These are phyloP conservation scores for Sarotherodon lohbergeri DNA, from an alignment of 2,113 vertebrate species.

Conservation along the genomic window DNA sequence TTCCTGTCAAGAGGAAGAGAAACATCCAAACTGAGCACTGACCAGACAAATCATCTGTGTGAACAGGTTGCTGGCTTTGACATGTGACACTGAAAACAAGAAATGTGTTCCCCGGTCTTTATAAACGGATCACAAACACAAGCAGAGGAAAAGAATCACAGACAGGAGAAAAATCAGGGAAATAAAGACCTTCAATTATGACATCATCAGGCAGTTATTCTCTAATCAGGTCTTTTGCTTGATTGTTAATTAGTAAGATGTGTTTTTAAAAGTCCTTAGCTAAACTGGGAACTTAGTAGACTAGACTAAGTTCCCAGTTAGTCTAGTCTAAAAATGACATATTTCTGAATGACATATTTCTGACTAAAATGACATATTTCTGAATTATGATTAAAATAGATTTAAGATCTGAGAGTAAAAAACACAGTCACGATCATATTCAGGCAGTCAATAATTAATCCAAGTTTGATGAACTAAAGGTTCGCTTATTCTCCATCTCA, in stretches of 20 bases:
- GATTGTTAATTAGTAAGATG: not conserved
- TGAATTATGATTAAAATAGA: not conserved
- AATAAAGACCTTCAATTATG: not conserved
- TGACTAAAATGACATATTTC: not conserved
- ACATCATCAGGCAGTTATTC: not conserved
- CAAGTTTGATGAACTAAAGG: not conserved
- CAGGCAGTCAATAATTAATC: not conserved
- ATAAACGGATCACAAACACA: not conserved
- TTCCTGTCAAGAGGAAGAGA: constrained; percentile 45
- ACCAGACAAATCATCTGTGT: not conserved
- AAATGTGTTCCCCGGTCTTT: not conserved
- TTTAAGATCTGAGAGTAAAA: not conserved
- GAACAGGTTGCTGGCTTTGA: not conserved
- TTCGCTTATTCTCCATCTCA: not conserved
- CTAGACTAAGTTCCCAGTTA: not conserved
- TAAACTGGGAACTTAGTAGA: not conserved
- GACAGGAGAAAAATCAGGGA: not conserved
- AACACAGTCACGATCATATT: not conserved
- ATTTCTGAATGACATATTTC: not conserved
- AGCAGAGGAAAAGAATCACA: not conserved
- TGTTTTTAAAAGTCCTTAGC: not conserved
- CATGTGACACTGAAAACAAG: not conserved
- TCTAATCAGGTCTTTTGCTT: not conserved
- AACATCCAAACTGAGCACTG: not conserved
- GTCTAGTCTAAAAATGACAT: not conserved